Conservation (phyloP, 2,113 vertebrate species). For the Onychostruthus taczanowskii region DNA sequence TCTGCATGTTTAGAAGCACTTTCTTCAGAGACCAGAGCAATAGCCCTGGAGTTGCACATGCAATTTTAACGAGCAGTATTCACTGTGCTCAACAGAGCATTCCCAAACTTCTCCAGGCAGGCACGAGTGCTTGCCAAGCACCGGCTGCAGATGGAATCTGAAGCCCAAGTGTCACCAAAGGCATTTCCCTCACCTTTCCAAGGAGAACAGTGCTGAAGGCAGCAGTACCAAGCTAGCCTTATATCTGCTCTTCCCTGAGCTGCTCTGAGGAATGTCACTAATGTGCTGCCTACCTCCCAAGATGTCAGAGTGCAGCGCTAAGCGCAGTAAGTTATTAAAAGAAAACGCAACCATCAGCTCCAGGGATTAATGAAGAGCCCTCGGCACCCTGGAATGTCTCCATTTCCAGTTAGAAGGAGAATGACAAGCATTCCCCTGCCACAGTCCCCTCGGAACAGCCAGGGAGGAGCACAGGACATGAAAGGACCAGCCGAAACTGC, state of each 20-base stretch:
- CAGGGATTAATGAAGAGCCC: neutral
- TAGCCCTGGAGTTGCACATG: neutral
- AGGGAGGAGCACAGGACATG: neutral
- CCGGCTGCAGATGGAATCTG: neutral
- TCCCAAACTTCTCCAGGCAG: neutral
- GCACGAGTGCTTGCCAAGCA: neutral
- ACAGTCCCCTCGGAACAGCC: neutral
- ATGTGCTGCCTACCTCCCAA: neutral
- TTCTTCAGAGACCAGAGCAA: neutral
- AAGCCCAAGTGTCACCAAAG: neutral
- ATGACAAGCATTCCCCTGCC: neutral
- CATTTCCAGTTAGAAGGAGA: neutral
- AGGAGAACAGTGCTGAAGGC: neutral
- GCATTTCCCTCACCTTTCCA: neutral
- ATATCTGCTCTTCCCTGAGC: accelerated
- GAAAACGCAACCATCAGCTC: neutral
- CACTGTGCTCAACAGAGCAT: neutral
- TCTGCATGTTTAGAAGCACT: neutral
- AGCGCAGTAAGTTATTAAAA: neutral
- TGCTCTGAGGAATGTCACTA: neutral
- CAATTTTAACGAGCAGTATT: neutral
- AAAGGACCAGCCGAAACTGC: neutral
- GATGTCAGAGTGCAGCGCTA: neutral
- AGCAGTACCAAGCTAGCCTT: neutral
- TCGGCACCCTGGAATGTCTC: neutral